These are phyloP conservation scores for Patella caerulea DNA, from an alignment of 2,888 invertebrate species.

Conservation along the genomic window DNA sequence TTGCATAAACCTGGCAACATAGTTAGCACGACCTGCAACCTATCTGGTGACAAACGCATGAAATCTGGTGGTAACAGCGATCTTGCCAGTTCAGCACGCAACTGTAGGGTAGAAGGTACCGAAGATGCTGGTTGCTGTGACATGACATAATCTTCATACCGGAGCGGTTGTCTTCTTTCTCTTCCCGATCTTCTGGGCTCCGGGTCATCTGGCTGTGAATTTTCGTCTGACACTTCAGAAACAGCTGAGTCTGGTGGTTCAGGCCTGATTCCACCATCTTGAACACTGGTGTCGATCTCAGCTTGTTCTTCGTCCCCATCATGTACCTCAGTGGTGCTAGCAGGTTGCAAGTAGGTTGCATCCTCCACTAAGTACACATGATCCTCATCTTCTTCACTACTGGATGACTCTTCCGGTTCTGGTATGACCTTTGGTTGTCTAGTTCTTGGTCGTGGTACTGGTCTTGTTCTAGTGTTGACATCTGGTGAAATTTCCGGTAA, in stretches of 20 bases:
- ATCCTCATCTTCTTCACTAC: slow-evolving; percentile 1
- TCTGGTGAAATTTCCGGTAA: neutral
- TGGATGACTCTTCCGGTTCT: slow-evolving; percentile 1
- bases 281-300: neutral
- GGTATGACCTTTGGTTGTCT: neutral
- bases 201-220: neutral
- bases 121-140: neutral
- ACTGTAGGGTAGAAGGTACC: neutral
- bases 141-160: neutral
- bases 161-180: neutral
- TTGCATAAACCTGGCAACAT: neutral
- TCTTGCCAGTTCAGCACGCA: neutral
- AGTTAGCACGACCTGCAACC: neutral
- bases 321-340: slow-evolving; percentile 3
- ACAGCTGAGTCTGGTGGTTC: neutral
- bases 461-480: neutral
- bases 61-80: neutral
- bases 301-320: neutral
- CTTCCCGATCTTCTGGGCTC: neutral
- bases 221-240: neutral
- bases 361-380: neutral
- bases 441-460: slow-evolving; percentile 3
- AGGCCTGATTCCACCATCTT: neutral
- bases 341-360: slow-evolving; percentile 2
- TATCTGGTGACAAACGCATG: neutral